These are phyloP conservation scores for Spodoptera frugiperda DNA, from an alignment of 1,140 invertebrate species.

Conservation along the genomic window DNA sequence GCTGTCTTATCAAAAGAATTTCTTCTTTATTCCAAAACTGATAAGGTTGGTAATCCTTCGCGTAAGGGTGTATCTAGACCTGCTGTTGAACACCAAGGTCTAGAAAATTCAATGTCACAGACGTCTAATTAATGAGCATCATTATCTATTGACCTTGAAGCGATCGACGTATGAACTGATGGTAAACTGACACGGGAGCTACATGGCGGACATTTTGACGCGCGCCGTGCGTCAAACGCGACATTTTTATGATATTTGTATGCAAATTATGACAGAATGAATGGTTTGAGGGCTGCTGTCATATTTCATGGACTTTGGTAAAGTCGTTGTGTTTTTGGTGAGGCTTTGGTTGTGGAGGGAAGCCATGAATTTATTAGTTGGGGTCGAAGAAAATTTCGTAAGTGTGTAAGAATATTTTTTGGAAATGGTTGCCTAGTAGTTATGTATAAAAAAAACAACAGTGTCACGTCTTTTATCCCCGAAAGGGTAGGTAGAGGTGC, in stretches of 20 bases:
- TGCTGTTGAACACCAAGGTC: background rate
- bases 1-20: too few relatives aligned
- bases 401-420: too few relatives aligned
- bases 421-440: too few relatives aligned
- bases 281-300: conserved; percentile 58
- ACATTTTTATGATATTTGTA: conserved; percentile 62
- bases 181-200: background rate
- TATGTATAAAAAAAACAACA: too few relatives aligned
- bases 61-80: too few relatives aligned
- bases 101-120: background rate
- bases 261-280: conserved; percentile 68
- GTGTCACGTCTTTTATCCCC: too few relatives aligned
- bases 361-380: background rate
- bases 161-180: conserved; percentile 5
- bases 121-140: conserved; percentile 20
- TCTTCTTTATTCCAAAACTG: too few relatives aligned
- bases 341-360: background rate
- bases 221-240: conserved; percentile 4
- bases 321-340: background rate
- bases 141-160: conserved; percentile 17
- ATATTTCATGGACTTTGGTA: conserved; percentile 56
- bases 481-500: too few relatives aligned
- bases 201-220: conserved; percentile 10
- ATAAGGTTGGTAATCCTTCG: too few relatives aligned
- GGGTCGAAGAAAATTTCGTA: background rate